Evolutionary conservation across 2,797 vertebrate genomes (phyloP).

Genomic region (Pteropus rufus): DNA sequence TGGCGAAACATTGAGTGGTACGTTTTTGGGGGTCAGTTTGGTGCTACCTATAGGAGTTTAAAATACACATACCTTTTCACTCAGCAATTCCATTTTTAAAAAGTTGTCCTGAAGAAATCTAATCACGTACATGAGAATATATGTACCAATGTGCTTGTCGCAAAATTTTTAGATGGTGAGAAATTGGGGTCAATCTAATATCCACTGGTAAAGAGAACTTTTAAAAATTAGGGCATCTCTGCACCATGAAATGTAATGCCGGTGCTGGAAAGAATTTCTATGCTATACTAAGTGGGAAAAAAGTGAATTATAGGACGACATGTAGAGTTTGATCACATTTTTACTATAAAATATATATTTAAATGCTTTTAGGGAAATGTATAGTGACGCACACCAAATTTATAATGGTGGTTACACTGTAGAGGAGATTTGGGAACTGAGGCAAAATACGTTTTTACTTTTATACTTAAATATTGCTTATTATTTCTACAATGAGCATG

Average conservation of each 20-base stretch:
- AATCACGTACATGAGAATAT: neutral
- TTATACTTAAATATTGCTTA: neutral
- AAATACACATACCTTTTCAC: neutral
- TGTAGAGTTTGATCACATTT: neutral
- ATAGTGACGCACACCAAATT: neutral
- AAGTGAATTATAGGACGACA: neutral
- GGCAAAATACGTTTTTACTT: neutral
- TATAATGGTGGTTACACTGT: neutral
- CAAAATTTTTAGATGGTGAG: neutral
- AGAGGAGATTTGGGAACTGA: neutral
- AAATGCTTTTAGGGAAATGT: neutral
- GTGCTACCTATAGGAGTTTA: neutral
- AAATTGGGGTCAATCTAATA: neutral
- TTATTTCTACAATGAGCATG: neutral
- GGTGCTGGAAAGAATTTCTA: neutral
- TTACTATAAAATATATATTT: conserved; percentile 2
- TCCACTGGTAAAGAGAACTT: neutral
- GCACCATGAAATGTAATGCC: neutral
- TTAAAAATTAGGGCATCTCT: neutral
- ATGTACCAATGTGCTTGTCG: neutral
- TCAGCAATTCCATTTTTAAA: neutral
- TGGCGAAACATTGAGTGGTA: neutral
- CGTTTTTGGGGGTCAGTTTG: neutral
- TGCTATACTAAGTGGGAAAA: neutral
- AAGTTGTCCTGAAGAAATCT: neutral